Conservation (phyloP, 2,888 invertebrate genomes). For the Dicycla oo region DNA sequence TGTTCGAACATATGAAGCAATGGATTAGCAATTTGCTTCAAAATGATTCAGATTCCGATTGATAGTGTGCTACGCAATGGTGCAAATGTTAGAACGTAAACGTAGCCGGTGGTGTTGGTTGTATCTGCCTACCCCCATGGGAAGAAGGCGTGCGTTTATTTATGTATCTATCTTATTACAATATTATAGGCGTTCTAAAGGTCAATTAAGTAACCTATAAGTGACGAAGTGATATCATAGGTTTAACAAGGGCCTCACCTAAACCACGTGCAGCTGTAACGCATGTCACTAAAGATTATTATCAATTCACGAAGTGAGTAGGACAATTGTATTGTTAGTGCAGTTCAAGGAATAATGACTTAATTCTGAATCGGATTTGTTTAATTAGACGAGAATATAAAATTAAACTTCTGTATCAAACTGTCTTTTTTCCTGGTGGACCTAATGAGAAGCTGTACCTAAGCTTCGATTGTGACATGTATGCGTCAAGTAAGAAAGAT, state of each 20-base stretch:
- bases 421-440: not conserved
- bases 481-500: not conserved
- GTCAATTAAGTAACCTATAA: slow-evolving; percentile 35
- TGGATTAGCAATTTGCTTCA: too few relatives aligned
- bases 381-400: slow-evolving; percentile 1
- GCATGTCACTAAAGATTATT: slow-evolving; percentile 23
- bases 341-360: slow-evolving; percentile 12
- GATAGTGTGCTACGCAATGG: too few relatives aligned
- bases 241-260: slow-evolving; percentile 29
- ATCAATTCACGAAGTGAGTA: slow-evolving; percentile 41
- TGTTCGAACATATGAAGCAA: too few relatives aligned
- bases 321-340: slow-evolving; percentile 21
- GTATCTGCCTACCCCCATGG: too few relatives aligned
- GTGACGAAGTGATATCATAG: slow-evolving; percentile 12
- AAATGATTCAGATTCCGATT: too few relatives aligned
- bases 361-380: not conserved
- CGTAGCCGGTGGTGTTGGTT: too few relatives aligned
- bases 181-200: slow-evolving; percentile 27
- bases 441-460: not conserved
- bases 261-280: slow-evolving; percentile 36
- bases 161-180: slow-evolving; percentile 27
- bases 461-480: not conserved
- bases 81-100: too few relatives aligned
- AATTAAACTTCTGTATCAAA: not conserved
- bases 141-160: too few relatives aligned